These are phyloP conservation scores for Nasonia giraulti DNA, from an alignment of 1,140 invertebrate species.

Conservation along the genomic window DNA sequence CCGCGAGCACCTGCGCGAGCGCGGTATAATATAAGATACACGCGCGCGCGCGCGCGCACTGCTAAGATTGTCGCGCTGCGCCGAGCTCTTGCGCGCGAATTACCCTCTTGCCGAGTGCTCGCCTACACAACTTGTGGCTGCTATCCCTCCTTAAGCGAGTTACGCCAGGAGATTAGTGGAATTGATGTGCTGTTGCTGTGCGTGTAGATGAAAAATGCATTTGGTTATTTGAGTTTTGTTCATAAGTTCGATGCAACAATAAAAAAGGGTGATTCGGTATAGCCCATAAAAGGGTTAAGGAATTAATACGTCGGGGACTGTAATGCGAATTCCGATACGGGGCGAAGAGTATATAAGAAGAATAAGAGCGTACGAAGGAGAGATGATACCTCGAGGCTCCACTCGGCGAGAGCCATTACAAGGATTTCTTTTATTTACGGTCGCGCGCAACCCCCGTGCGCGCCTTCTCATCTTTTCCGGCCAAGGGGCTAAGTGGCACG, in stretches of 20 bases:
- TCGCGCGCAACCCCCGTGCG: slow-evolving; percentile 45
- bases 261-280: slow-evolving; percentile 9
- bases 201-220: neutral
- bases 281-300: slow-evolving; percentile 71
- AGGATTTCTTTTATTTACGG: slow-evolving; percentile 75
- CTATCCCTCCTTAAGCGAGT: too few species aligned
- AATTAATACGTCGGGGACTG: slow-evolving; percentile 65
- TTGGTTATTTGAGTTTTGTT: neutral
- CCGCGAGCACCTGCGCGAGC: slow-evolving; percentile 71
- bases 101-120: neutral
- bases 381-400: slow-evolving; percentile 28
- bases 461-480: slow-evolving; percentile 19
- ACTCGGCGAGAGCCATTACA: slow-evolving; percentile 69
- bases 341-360: slow-evolving; percentile 57
- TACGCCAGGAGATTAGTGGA: too few species aligned
- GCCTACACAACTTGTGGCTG: too few species aligned
- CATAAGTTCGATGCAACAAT: too few species aligned
- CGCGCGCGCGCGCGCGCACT: slow-evolving; percentile 41
- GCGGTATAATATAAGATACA: slow-evolving; percentile 55
- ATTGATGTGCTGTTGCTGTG: too few species aligned
- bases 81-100: neutral
- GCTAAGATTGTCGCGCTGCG: slow-evolving; percentile 16
- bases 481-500: slow-evolving; percentile 64
- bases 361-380: slow-evolving; percentile 41
- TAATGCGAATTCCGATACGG: slow-evolving; percentile 51